These are phyloP conservation scores for Drosophila fuyamai DNA, from an alignment of 1,140 invertebrate species.

Conservation along the genomic window DNA sequence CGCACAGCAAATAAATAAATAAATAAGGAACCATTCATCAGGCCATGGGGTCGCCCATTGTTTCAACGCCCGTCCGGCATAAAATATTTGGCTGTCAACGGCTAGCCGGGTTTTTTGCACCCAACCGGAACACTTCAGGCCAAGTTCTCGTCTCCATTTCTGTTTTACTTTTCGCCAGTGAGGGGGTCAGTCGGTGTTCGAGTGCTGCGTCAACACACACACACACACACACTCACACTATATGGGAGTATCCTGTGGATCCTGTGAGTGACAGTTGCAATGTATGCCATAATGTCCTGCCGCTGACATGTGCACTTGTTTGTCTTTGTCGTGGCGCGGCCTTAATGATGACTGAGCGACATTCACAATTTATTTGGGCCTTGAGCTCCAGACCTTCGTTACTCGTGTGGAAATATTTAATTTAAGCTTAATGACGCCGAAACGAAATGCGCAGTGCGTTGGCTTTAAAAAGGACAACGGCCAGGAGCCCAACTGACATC, in stretches of 20 bases:
- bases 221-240: not conserved
- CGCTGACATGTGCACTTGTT: slow-evolving; percentile 80
- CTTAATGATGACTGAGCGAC: slow-evolving; percentile 82
- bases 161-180: not conserved
- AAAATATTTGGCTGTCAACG: slow-evolving; percentile 78
- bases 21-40: slow-evolving; percentile 73
- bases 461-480: slow-evolving; percentile 63
- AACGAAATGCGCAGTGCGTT: slow-evolving; percentile 49
- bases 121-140: slow-evolving; percentile 31
- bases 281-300: slow-evolving; percentile 81
- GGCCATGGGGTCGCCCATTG: slow-evolving; percentile 57
- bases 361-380: slow-evolving; percentile 79
- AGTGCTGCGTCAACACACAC: slow-evolving; percentile 70
- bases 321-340: slow-evolving; percentile 70
- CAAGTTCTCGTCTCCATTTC: slow-evolving; percentile 25
- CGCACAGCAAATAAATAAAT: slow-evolving; percentile 60
- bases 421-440: slow-evolving; percentile 81
- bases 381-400: slow-evolving; percentile 30
- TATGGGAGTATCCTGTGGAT: slow-evolving; percentile 10
- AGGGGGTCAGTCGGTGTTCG: slow-evolving; percentile 49
- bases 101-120: slow-evolving; percentile 49
- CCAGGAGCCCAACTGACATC: slow-evolving; percentile 28
- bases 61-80: slow-evolving; percentile 64
- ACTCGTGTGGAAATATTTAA: slow-evolving; percentile 82
- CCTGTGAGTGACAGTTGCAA: slow-evolving; percentile 80